Percentiles rank a stretch among this genome's conserved stretches.
phyloP scores from a whole-genome alignment of 37 sponge, comb jelly and placozoan species.

The Sycon ciliatum region DNA sequence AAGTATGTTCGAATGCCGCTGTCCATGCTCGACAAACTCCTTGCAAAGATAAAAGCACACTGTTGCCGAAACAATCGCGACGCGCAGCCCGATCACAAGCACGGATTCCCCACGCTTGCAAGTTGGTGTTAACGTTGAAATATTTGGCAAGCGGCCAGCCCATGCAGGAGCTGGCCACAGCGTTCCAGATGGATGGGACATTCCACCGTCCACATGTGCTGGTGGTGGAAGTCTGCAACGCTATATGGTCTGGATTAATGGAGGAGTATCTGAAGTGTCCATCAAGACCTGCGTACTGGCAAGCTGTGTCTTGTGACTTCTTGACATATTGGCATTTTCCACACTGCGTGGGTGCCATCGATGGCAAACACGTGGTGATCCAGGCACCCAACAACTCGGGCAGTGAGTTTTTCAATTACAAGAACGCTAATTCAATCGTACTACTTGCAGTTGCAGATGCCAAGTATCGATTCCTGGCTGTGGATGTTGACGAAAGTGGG shows the following conservation, averaged over 20 bases:
- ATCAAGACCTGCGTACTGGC: slow-evolving; percentile 10
- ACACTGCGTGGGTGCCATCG: slow-evolving; percentile 23
- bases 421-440: slow-evolving; percentile 20
- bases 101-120: slow-evolving; percentile 13
- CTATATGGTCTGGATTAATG: slow-evolving; percentile 1
- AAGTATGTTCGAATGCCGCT: too few relatives aligned
- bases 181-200: slow-evolving; percentile 17
- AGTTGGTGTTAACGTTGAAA: slow-evolving; percentile 21
- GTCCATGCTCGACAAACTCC: too few relatives aligned
- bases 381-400: slow-evolving; percentile 29
- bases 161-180: too few relatives aligned
- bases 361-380: slow-evolving; percentile 34
- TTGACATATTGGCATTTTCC: slow-evolving; percentile 32
- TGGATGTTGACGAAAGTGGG: slow-evolving; percentile 20
- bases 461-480: slow-evolving; percentile 17
- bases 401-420: slow-evolving; percentile 25
- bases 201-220: neutral
- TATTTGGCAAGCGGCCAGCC: slow-evolving; percentile 24
- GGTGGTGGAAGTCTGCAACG: slow-evolving; percentile 1
- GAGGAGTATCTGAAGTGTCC: neutral
- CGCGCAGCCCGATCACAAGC: neutral
- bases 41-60: too few relatives aligned
- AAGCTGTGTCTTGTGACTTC: neutral
- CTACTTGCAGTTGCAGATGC: slow-evolving; percentile 30
- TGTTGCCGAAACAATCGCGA: neutral